Evolutionary conservation across 2,113 vertebrate species (phyloP), one percentile per base, ranked within the genome.

Genomic region (Triplophysa dalaica): DNA sequence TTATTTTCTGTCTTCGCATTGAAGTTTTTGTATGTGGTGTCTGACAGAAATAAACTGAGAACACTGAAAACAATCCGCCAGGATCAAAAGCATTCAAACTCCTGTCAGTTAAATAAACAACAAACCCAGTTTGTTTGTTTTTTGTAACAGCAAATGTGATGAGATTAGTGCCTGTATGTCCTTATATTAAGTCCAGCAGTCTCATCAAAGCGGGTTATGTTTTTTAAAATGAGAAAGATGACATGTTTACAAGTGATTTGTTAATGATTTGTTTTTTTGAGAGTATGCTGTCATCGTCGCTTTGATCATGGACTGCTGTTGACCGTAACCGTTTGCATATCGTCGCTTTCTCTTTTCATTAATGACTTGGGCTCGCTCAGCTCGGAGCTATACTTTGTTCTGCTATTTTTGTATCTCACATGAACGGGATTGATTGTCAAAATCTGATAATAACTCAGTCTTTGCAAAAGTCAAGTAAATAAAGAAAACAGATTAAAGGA

Each of bases 81-180:
- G 67, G 77, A 16, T 70, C 67, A 52, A 52, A 81, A 54, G 29
- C 58, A 33, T 54, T 95, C 95, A 94, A 90, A 88, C 86, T 63
- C 86, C 85, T 61, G 56, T 83, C 86, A 90, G 88, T 90, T 89
- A 91, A 91, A 89, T 81, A 89, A 89, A 87, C 87, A 89, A 87
- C 86, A 87, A 80, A 70, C 68, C 12, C 67, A 69, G 48, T 48
- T 21, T 48, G 41, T 22, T 50, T 69, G 13, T 50, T 22, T 65
- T 87, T 84, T 77, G 82, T 52, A 90, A 88, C 89, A 91, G 88
- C 90, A 90, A 90, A 88, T 86, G 83, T 86, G 24, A 88, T 87
- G 80, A 84, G 86, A 87, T 85, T 85, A 86, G 87, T 87, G 89
- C 81, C 89, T 89, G 82, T 88, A 86, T 89, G 89, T 89, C 83